These are phyloP conservation scores for Falcunculus frontatus DNA, from an alignment of 2,113 vertebrate genomes.

Conservation along the genomic window DNA sequence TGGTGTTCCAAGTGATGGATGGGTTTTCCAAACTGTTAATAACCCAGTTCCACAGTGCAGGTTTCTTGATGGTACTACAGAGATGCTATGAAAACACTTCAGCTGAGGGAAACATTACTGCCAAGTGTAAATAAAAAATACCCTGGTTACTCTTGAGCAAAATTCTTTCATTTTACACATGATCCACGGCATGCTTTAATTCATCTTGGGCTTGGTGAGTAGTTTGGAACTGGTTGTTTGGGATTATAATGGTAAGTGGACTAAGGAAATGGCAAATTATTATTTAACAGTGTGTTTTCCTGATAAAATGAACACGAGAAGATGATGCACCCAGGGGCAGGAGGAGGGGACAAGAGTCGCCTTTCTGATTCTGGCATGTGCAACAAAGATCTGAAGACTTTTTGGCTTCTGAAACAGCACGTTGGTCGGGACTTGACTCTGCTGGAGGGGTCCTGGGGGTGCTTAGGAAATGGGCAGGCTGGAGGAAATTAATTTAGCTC, in stretches of 20 bases:
- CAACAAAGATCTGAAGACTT: not conserved
- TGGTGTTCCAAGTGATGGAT: not conserved
- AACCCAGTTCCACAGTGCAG: not conserved
- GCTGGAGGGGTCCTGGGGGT: not conserved
- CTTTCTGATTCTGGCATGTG: not conserved
- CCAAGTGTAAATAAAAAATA: not conserved
- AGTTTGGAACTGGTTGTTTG: not conserved
- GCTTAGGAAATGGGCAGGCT: not conserved
- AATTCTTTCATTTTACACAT: not conserved
- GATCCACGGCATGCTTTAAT: not conserved
- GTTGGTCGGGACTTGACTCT: not conserved
- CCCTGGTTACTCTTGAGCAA: not conserved
- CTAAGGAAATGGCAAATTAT: not conserved
- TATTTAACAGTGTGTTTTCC: not conserved
- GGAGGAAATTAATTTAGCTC: not conserved
- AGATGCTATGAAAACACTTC: not conserved
- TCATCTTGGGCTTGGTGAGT: not conserved
- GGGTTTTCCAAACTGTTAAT: not conserved
- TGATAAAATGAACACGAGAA: not conserved
- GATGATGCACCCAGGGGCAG: not conserved
- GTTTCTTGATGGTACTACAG: not conserved
- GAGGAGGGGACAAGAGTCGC: not conserved
- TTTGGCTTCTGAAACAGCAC: not conserved
- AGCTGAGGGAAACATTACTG: not conserved
- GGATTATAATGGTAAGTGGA: not conserved